These are phyloP conservation scores for Theodoxus fluviatilis DNA, from an alignment of 2,888 invertebrate species.

Conservation along the genomic window DNA sequence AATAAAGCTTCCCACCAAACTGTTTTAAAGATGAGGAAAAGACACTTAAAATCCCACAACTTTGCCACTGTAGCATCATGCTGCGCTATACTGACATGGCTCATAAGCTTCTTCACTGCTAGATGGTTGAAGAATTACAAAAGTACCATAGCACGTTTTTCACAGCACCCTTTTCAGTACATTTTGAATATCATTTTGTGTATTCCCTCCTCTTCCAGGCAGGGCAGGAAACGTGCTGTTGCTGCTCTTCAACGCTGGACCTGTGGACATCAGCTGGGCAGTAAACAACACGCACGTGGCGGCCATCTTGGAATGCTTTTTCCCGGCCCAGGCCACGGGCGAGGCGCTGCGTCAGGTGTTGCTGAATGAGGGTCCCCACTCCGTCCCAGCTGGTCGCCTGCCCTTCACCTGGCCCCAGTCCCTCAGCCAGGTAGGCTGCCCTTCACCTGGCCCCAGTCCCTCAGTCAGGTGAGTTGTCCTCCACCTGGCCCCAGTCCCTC, in stretches of 20 bases:
- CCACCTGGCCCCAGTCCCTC: too few relatives aligned
- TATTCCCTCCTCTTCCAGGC: background rate
- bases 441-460: background rate
- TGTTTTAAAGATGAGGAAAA: too few relatives aligned
- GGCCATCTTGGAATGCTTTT: conserved; percentile 48
- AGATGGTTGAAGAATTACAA: too few relatives aligned
- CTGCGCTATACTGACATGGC: too few relatives aligned
- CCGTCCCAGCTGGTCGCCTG: conserved; percentile 46
- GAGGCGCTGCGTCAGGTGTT: conserved; percentile 40
- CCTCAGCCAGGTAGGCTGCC: conserved; percentile 32
- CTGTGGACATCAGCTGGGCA: conserved; percentile 51
- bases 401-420: conserved; percentile 49
- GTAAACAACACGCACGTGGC: conserved; percentile 38
- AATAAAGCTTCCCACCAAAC: too few relatives aligned
- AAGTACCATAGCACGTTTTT: too few relatives aligned
- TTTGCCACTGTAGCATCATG: too few relatives aligned
- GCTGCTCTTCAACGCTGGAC: conserved; percentile 53
- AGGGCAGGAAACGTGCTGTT: conserved; percentile 30
- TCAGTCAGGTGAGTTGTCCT: too few relatives aligned
- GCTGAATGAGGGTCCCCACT: conserved; percentile 26
- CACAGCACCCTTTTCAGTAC: too few relatives aligned
- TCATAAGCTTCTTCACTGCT: too few relatives aligned
- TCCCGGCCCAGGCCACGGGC: conserved; percentile 51
- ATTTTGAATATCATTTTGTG: too few relatives aligned
- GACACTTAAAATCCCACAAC: too few relatives aligned